Base-by-base conservation (phyloP, 2,113 vertebrate species). In the Zosterops japonicus region DNA sequence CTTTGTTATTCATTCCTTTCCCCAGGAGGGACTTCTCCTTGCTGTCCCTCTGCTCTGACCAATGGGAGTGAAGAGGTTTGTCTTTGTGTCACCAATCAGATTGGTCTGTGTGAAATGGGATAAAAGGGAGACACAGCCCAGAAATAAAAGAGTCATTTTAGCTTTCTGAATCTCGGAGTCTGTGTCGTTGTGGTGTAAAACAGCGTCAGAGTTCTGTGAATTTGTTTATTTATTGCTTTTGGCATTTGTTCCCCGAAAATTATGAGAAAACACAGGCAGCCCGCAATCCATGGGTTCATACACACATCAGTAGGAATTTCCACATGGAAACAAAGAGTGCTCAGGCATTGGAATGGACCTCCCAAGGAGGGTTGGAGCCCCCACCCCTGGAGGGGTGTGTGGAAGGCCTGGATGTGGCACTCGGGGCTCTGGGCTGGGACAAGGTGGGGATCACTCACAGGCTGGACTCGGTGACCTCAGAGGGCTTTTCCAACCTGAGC, bases 361-460 rank as follows among this genome's bases (percentile, higher is more conserved):
- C 8, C 21, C 55, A 35, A 8, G 47, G n/a, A 49, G 47, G n/a
- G 4, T 2, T 41, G 79, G 47, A 42, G n/a, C 31, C 2, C 29
- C 2, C 24, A 35, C 1, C 25, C 8, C 47, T 41, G 39, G n/a
- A 60, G 11, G 17, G 22, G 55, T 6, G 11, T 2, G 0, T 55
- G 55, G n/a, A 29, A 68, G 1, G 17, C 2, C 70, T 61, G 78
- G 24, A 5, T 0, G 8, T 61, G 79, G 29, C 61, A 41, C 87
- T 61, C 7, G 12, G 46, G 3, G 19, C 44, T 44, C 68, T 29
- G 36, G 44, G 31, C 50, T 44, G 36, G 36, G 20, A 31, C 33
- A 8, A 41, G 28, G 12, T 21, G 53, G 39, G 36, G 2, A 7
- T 7, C 0, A 0, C 23, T 1, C 63, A 47, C 41, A 42, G 41